Evolutionary conservation across 2,888 invertebrate genomes (phyloP).

Genomic region (Creontiades dilutus): DNA sequence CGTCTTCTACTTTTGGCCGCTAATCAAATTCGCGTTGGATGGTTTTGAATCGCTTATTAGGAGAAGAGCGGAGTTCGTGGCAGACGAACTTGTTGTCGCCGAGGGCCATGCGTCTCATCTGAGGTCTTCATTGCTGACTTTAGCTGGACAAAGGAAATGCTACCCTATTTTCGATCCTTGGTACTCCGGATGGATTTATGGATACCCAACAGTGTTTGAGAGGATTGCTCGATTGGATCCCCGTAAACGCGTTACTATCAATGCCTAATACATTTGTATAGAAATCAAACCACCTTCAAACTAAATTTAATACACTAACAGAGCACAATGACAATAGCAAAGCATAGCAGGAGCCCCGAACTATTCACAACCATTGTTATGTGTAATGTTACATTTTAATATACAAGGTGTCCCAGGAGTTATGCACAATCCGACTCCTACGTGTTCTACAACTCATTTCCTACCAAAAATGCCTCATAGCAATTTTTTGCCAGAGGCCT

Average conservation of each 20-base stretch:
- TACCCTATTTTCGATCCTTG: neutral
- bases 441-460: too few relatives aligned
- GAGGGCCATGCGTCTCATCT: neutral
- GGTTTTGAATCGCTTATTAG: neutral
- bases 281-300: neutral
- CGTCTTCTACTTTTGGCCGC: constrained; percentile 46
- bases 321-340: neutral
- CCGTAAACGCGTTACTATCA: constrained; percentile 16
- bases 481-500: too few relatives aligned
- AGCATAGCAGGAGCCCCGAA: neutral
- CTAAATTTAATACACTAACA: too few relatives aligned
- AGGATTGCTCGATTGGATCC: neutral
- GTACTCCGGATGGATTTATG: constrained; percentile 7
- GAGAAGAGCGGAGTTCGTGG: constrained; percentile 3
- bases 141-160: constrained; percentile 15
- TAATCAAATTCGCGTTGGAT: neutral
- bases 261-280: constrained; percentile 3
- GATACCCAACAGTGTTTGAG: neutral
- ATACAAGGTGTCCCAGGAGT: too few relatives aligned
- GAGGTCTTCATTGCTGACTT: neutral
- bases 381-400: too few relatives aligned
- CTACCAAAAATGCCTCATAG: too few relatives aligned
- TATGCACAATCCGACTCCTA: too few relatives aligned
- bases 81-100: constrained; percentile 21
- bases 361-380: neutral